Base-by-base conservation (phyloP, 2,888 invertebrate genomes). In the Aelia acuminata region DNA sequence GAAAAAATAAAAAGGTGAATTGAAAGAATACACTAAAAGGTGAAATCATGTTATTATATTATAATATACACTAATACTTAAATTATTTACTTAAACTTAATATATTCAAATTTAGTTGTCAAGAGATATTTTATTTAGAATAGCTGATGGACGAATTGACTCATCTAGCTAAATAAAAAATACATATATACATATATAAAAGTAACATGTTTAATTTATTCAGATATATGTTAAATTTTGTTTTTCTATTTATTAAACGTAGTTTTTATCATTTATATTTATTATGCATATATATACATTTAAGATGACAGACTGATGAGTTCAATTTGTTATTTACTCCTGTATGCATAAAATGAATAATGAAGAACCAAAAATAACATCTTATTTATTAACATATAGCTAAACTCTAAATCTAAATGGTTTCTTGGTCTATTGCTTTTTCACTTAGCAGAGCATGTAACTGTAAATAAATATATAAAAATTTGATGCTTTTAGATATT, bases 371-470 rank as follows among this genome's bases (percentile, higher is more conserved):
- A 70, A 70, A 31, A 70, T 70, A 70, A 70, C 31, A 35, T 35
- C 35, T 31, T 31, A 0, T 35, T 15, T 0, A 70, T 70, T 70
- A 70, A 70, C 31, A 70, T 31, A 35, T 35, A 35, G 31, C 8
- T 70, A 18, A n/a, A n/a, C n/a, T 70, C 63, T 35, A 35, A 7
- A 7, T 57, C 53, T 18, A 57, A 70, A 35, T 70, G 63, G 63
- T 70, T 35, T 70, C 63, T 70, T 70, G 63, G 63, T 70, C 63
- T 70, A 35, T 70, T 70, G 63, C 63, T 70, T 70, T 70, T 70
- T 35, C 63, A 70, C 63, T 70, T 70, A 70, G 63, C 63, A 70
- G 18, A 70, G 63, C 63, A 70, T 70, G 63, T 70, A 70, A 70
- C 13, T 70, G 63, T 70, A 70, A 70, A 70, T 70, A 70, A 31